Evolutionary conservation across 1,140 invertebrate genomes (phyloP).

Genomic region (Drosophila tani): DNA sequence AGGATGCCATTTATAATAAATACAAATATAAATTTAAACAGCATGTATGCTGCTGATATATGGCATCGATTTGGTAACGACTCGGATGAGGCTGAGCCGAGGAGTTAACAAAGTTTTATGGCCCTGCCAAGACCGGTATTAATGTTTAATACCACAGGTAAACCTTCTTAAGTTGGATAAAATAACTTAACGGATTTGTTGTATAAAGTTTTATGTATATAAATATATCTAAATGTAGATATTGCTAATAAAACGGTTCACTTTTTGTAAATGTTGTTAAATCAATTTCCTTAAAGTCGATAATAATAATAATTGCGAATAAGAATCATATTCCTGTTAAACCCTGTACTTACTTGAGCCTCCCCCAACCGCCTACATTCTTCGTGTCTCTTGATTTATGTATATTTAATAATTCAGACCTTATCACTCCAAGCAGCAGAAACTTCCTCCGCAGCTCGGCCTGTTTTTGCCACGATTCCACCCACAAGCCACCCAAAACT

Average conservation of each 20-base stretch:
- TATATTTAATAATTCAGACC: constrained; percentile 79
- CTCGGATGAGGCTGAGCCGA: neutral
- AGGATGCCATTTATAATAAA: too few relatives aligned
- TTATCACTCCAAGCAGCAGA: constrained; percentile 66
- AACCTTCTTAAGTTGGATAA: neutral
- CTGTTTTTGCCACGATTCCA: constrained; percentile 8
- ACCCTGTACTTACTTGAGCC: constrained; percentile 11
- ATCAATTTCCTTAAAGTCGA: neutral
- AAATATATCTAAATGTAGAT: too few relatives aligned
- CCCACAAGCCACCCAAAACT: constrained; percentile 30
- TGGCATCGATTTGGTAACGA: constrained; percentile 63
- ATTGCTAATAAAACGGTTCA: too few relatives aligned
- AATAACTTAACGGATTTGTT: neutral
- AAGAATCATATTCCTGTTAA: neutral
- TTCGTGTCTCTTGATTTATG: constrained; percentile 65
- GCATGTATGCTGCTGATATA: constrained; percentile 54
- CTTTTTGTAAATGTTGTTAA: neutral
- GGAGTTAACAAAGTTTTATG: constrained; percentile 28
- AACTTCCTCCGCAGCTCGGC: constrained; percentile 3
- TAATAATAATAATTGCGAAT: neutral
- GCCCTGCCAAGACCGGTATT: constrained; percentile 19
- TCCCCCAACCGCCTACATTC: constrained; percentile 25
- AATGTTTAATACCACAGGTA: constrained; percentile 51
- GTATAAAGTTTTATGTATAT: neutral
- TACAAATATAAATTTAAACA: constrained; percentile 7